Base-by-base conservation (phyloP, 2,888 invertebrate genomes). In the Scotopteryx bipunctaria region DNA sequence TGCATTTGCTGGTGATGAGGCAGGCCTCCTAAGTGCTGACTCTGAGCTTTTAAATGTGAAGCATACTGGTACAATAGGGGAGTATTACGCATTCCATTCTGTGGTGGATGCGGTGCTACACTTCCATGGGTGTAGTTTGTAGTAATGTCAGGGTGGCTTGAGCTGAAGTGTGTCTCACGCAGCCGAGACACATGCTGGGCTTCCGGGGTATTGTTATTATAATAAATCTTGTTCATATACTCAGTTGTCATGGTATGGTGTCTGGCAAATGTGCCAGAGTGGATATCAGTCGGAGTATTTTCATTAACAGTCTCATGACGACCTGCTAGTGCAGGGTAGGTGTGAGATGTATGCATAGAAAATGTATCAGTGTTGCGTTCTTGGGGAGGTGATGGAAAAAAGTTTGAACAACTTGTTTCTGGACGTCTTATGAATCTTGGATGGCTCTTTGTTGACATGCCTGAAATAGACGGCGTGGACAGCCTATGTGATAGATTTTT, bases 21-120 rank as follows among this genome's bases (percentile, higher is more conserved):
- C 31, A 88, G 48, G 4, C 76, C 83, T 45, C 81, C 83, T 47
- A 91, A 71, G 68, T 91, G 91, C 47, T 86, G 88, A 55, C 69
- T 91, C 55, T 91, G 90, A 29, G 90, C 84, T 68, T 89, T 90
- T 41, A 91, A 71, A 56, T 91, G 90, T 43, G 91, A 88, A 13
- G 91, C 91, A 68, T 90, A 91, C 58, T 91, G 91, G 55, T 90
- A 91, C 9, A 91, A 55, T n/a, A 91, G 63, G 17, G 91, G 90
- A 23, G 83, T 83, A 21, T 80, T 83, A 15, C 85, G 74, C 56
- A 81, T 71, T 8, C 82, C 77, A 67, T 85, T 86, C 9, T 73
- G 82, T 4, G 72, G 60, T 11, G 76, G 76, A 45, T 82, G 82
- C 6, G 78, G 74, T 1, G 78, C 67, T 2, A 82, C 67, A 51